Conservation (phyloP, 2,797 vertebrate genomes). For the Cheirogaleus major region DNA sequence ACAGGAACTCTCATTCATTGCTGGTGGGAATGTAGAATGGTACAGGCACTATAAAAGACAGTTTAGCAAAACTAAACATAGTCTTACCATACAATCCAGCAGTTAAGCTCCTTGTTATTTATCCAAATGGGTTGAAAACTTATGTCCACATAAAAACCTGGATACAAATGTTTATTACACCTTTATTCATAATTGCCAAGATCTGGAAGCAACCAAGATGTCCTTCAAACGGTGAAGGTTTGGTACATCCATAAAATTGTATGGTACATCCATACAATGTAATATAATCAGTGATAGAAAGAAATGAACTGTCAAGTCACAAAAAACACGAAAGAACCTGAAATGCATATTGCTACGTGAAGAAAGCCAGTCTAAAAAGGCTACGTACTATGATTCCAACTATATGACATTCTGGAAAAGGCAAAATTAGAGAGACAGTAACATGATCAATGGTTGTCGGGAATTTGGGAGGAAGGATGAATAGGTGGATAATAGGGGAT, state of each 20-base stretch:
- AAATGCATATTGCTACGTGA: constrained; percentile 15
- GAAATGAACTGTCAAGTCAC: background rate
- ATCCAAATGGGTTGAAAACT: background rate
- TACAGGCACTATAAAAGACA: background rate
- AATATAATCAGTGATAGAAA: constrained; percentile 3
- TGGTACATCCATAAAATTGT: background rate
- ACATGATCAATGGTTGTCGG: background rate
- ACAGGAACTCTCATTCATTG: background rate
- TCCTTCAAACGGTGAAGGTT: background rate
- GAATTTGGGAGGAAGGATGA: background rate
- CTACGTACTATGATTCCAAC: background rate
- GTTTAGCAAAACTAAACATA: background rate
- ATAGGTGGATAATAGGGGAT: background rate
- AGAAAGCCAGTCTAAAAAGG: background rate
- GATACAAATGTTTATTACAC: background rate
- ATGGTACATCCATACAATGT: background rate
- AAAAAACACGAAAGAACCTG: background rate
- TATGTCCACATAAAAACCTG: background rate
- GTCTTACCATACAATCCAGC: background rate
- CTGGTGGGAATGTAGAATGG: background rate
- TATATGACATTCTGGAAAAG: background rate
- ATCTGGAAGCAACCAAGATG: background rate
- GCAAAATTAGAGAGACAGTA: background rate
- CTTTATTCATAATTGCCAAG: background rate
- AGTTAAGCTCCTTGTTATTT: background rate